Conservation (phyloP, 2,888 invertebrate species). For the Lasius platythorax region DNA sequence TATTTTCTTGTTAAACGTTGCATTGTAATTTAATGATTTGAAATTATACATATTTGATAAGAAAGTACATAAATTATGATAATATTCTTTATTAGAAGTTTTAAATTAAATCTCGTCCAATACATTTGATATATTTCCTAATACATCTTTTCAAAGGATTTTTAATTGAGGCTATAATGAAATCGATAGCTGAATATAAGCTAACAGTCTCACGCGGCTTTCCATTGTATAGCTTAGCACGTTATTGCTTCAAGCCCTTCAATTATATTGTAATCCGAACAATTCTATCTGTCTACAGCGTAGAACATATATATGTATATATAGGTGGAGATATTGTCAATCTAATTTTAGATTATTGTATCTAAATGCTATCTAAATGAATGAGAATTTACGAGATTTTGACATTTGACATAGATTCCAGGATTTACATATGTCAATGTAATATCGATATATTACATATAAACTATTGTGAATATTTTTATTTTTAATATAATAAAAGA, state of each 20-base stretch:
- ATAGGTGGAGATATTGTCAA: background rate
- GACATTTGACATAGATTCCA: background rate
- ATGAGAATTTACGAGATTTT: slow-evolving; percentile 10
- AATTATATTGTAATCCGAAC: slow-evolving; percentile 17
- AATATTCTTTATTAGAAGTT: background rate
- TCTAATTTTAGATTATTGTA: slow-evolving; percentile 10
- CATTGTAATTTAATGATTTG: background rate
- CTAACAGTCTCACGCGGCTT: background rate
- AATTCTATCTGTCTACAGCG: background rate
- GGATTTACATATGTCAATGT: background rate
- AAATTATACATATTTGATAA: background rate
- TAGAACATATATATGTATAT: background rate
- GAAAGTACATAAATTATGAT: background rate
- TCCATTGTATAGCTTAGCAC: background rate
- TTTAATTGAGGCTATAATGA: background rate
- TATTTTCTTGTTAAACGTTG: background rate
- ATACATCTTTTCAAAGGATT: background rate
- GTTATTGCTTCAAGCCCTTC: background rate
- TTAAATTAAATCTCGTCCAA: background rate
- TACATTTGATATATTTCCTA: background rate
- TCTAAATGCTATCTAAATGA: background rate
- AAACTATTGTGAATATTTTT: background rate
- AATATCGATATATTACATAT: background rate
- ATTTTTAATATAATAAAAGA: background rate
- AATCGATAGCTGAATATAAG: background rate